A percentile compares a stretch with the other conserved stretches of the same genome.
Conservation (phyloP, 1,140 invertebrate genomes). For the Dufourea novaeangliae region DNA sequence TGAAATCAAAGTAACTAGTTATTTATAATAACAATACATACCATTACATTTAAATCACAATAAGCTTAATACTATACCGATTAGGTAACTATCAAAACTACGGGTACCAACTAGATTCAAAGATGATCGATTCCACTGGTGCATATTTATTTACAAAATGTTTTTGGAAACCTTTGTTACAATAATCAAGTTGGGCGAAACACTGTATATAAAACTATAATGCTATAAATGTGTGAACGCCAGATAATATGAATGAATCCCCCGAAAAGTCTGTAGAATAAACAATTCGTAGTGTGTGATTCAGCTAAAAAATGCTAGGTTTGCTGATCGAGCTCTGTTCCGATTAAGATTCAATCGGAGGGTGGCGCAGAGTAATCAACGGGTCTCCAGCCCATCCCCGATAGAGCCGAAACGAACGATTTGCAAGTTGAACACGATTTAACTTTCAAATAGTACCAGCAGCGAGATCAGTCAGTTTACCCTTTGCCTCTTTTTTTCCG, state of each 20-base stretch:
- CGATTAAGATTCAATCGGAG: slow-evolving; percentile 55
- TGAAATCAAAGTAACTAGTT: too few species aligned
- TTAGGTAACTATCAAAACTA: too few species aligned
- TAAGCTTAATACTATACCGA: too few species aligned
- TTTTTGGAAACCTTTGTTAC: too few species aligned
- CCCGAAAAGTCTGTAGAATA: not conserved
- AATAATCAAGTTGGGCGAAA: too few species aligned
- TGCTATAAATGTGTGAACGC: not conserved
- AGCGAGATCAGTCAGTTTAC: slow-evolving; percentile 18
- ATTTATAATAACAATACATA: too few species aligned
- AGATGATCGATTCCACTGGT: too few species aligned
- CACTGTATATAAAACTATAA: too few species aligned
- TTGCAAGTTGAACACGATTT: slow-evolving; percentile 65
- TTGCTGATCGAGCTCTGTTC: slow-evolving; percentile 13
- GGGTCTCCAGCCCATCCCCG: slow-evolving; percentile 6
- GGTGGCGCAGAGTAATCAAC: slow-evolving; percentile 47
- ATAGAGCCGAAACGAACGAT: slow-evolving; percentile 46
- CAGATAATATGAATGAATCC: not conserved
- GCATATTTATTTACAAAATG: too few species aligned
- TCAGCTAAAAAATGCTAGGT: not conserved
- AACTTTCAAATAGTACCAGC: slow-evolving; percentile 58
- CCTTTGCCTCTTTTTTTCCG: slow-evolving; percentile 23
- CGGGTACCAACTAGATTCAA: too few species aligned
- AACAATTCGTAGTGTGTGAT: not conserved
- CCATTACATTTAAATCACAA: too few species aligned